Evolutionary conservation across 2,797 vertebrate genomes (phyloP).

Genomic region (Thamnophis elegans): DNA sequence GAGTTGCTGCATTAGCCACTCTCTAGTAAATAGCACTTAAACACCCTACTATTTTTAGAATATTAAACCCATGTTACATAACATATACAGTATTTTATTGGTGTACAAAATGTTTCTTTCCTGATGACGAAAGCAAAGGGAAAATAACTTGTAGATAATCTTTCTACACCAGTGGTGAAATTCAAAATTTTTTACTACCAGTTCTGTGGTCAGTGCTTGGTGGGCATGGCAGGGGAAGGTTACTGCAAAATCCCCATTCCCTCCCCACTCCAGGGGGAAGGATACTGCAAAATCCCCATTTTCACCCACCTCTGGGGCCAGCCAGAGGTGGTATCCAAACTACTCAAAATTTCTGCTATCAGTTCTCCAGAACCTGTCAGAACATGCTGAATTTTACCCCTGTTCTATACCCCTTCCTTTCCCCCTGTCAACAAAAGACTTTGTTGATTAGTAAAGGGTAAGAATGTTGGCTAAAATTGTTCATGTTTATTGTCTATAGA

Average conservation of each 20-base stretch:
- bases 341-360: too few species aligned
- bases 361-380: too few species aligned
- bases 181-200: too few species aligned
- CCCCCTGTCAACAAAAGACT: fast-evolving
- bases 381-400: too few species aligned
- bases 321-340: too few species aligned
- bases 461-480: background rate
- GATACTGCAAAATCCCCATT: too few species aligned
- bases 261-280: too few species aligned
- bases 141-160: background rate
- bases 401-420: background rate
- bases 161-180: background rate
- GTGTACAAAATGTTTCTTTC: background rate
- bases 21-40: background rate
- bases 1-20: background rate
- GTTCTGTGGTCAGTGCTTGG: too few species aligned
- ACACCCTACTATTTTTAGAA: constrained; percentile 17
- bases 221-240: too few species aligned
- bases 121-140: background rate
- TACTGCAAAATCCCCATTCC: too few species aligned
- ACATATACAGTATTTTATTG: background rate
- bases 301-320: too few species aligned
- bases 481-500: background rate
- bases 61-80: background rate
- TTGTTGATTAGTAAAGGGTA: background rate